phyloP scores from a whole-genome alignment of 2,797 vertebrate species.

The Sylvilagus floridanus region DNA sequence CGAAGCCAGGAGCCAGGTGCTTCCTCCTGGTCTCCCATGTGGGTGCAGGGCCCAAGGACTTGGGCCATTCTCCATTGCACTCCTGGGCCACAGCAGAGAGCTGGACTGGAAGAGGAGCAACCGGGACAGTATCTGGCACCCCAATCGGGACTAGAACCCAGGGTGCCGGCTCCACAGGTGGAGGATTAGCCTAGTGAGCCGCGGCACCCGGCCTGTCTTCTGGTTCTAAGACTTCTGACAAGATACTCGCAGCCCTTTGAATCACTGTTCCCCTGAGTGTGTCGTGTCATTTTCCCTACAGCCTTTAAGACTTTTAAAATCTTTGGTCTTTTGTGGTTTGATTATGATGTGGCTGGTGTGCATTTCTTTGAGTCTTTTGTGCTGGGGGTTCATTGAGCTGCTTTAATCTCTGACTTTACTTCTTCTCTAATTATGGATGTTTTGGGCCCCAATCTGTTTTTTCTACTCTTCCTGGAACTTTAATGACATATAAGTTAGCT shows the following conservation, averaged over 20 bases:
- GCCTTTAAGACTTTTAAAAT: background rate
- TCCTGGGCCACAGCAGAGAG: too few relatives aligned
- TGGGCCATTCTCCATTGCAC: too few relatives aligned
- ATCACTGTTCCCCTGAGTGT: background rate
- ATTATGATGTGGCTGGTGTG: background rate
- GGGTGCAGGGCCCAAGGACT: too few relatives aligned
- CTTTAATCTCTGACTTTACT: conserved; percentile 25
- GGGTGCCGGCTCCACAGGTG: too few relatives aligned
- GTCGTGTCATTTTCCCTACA: background rate
- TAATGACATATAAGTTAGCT: background rate
- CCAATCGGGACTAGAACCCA: too few relatives aligned
- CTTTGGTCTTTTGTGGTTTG: conserved; percentile 24
- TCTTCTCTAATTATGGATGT: background rate
- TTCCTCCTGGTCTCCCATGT: too few relatives aligned
- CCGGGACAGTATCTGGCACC: too few relatives aligned
- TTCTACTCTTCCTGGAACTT: background rate
- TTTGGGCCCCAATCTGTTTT: background rate
- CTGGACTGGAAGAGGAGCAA: too few relatives aligned
- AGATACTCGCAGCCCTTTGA: background rate
- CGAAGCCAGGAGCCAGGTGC: too few relatives aligned
- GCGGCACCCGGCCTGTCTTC: background rate
- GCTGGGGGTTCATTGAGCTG: background rate
- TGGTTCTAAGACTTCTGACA: background rate
- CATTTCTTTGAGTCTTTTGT: conserved; percentile 3
- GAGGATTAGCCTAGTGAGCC: too few relatives aligned